These are phyloP conservation scores for Monochamus saltuarius DNA, from an alignment of 1,140 invertebrate species.

Conservation along the genomic window DNA sequence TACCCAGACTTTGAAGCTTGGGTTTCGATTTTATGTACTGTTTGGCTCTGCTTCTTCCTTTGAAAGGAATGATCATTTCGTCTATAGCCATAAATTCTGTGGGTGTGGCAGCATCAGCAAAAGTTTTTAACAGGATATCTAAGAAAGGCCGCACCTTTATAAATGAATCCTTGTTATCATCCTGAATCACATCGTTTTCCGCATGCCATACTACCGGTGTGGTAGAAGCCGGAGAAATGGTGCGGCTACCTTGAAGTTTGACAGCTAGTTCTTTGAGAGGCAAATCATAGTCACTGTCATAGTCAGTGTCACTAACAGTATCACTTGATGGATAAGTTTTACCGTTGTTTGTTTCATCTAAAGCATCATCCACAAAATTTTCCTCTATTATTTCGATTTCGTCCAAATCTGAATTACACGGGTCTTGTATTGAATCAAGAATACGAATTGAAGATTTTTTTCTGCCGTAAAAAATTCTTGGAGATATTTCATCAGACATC, in stretches of 20 bases:
- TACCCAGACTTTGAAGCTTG: conserved; percentile 45
- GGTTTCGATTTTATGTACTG: conserved; percentile 48
- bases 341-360: neutral
- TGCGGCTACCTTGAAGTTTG: neutral
- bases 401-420: neutral
- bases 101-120: too few relatives aligned
- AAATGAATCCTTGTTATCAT: conserved; percentile 34
- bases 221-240: neutral
- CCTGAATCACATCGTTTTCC: conserved; percentile 9
- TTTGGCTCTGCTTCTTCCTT: conserved; percentile 39
- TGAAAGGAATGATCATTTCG: conserved; percentile 43
- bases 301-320: neutral
- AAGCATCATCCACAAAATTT: neutral
- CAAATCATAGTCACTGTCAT: neutral
- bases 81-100: conserved; percentile 39
- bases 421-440: neutral
- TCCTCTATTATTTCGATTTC: too few relatives aligned
- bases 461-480: neutral
- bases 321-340: neutral
- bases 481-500: neutral
- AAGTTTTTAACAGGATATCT: conserved; percentile 31
- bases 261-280: too few relatives aligned
- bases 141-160: conserved; percentile 42
- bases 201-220: neutral
- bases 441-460: neutral